Conservation (phyloP, 2,113 vertebrate species). For the Smithornis capensis region DNA sequence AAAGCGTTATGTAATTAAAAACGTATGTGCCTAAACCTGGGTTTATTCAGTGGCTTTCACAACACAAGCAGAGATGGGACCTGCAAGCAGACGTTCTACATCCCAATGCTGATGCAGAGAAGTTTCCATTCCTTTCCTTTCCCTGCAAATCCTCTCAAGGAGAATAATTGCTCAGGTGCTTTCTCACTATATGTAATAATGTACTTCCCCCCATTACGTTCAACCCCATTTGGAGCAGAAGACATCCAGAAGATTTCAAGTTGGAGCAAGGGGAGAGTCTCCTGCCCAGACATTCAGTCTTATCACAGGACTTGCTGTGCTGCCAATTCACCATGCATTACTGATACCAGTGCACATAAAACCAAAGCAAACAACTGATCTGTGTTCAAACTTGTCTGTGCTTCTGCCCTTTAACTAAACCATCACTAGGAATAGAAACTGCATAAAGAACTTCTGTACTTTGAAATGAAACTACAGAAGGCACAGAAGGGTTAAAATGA, state of each 20-base stretch:
- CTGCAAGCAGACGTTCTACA: not conserved
- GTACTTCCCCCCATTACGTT: not conserved
- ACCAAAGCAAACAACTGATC: not conserved
- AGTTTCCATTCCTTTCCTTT: not conserved
- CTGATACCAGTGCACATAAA: not conserved
- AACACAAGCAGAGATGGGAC: not conserved
- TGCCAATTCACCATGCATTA: not conserved
- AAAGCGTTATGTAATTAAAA: not conserved
- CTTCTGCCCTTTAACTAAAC: not conserved
- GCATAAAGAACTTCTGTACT: not conserved
- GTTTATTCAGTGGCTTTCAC: not conserved
- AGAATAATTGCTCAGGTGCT: not conserved
- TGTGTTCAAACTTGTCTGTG: not conserved
- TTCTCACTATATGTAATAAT: not conserved
- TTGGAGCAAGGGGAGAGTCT: not conserved
- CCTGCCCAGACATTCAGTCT: not conserved
- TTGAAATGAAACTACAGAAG: not conserved
- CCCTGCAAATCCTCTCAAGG: not conserved
- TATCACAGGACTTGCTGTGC: not conserved
- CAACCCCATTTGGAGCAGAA: not conserved
- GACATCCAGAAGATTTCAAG: not conserved
- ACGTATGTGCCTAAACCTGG: not conserved
- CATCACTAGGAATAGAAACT: not conserved
- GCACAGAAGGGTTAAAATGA: not conserved
- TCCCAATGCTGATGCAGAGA: accelerated